Base-by-base conservation (phyloP, 2,888 invertebrate species). In the Macrophya annulata region DNA sequence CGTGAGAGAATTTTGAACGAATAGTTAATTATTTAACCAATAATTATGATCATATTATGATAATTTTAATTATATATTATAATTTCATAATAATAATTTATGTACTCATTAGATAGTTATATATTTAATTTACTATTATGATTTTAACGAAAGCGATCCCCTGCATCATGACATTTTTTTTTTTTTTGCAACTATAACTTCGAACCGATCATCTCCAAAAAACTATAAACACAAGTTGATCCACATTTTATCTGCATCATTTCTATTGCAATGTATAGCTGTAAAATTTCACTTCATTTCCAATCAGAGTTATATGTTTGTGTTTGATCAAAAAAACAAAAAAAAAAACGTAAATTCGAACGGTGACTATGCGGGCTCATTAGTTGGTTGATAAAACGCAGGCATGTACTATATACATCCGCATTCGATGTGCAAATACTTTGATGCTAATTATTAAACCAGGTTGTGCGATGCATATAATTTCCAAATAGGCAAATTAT, bases 371-470 rank as follows among this genome's bases (percentile, higher is more conserved):
- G 25, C 62, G 62, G 62, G 62, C 62, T 62, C 62, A 25, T 62
- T 62, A 62, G 62, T 25, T 2, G 62, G 25, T 62, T 62, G 62
- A 25, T 62, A 62, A 62, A 62, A 62, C 62, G 25, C 62, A 25
- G 9, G 62, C 25, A 62, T 62, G 31, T 31, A 31, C 31, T 55
- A n/a, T 55, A 55, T n/a, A 55, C 1, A 25, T 62, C 62, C 21
- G 62, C 8, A 25, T 68, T 45, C 72, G 10, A 74, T 71, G 40
- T 40, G 71, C 40, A 45, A 74, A 74, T 43, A 74, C 45, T 74
- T 74, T 45, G 15, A 74, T 45, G 72, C 45, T n/a, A 74, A 74
- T 45, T 74, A 74, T 74, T 45, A 45, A 74, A 12, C 72, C 45
- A n/a, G 43, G 4, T 1, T 31, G 15, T 68, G 10, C 37, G 17